Conservation (phyloP, 2,797 vertebrate genomes). For the Mionectes olivaceus region DNA sequence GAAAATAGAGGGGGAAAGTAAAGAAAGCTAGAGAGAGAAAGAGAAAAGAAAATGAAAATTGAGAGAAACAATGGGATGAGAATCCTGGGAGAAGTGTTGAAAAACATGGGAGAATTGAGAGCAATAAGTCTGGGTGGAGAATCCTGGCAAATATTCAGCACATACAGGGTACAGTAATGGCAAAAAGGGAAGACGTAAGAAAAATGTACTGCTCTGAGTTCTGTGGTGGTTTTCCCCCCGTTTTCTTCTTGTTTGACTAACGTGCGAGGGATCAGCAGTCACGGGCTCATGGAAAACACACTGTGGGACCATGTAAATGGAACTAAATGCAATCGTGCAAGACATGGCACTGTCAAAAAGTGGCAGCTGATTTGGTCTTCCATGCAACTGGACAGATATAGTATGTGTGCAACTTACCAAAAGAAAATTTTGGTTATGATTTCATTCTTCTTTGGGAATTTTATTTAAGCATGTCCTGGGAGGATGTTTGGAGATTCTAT, state of each 20-base stretch:
- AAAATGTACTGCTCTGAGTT: not conserved
- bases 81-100: not conserved
- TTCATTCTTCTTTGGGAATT: slow-evolving; percentile 43
- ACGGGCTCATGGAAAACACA: not conserved
- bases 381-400: not conserved
- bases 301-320: not conserved
- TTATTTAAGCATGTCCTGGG: slow-evolving; percentile 46
- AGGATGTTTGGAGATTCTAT: slow-evolving; percentile 64
- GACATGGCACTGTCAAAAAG: not conserved
- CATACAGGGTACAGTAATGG: not conserved
- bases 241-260: not conserved
- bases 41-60: slow-evolving; percentile 31
- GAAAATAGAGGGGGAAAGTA: slow-evolving; percentile 31
- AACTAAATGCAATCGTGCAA: not conserved
- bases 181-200: not conserved
- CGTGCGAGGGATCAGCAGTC: not conserved
- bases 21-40: slow-evolving; percentile 17
- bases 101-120: slow-evolving; percentile 16
- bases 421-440: not conserved
- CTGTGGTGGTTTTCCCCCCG: not conserved
- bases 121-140: not conserved
- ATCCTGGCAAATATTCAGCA: slow-evolving; percentile 15
- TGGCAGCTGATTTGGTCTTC: not conserved
- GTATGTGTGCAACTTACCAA: not conserved
- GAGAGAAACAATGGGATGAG: slow-evolving; percentile 41